These are phyloP conservation scores for Coregonus suidteri DNA, from an alignment of 2,797 vertebrate genomes.

Conservation along the genomic window DNA sequence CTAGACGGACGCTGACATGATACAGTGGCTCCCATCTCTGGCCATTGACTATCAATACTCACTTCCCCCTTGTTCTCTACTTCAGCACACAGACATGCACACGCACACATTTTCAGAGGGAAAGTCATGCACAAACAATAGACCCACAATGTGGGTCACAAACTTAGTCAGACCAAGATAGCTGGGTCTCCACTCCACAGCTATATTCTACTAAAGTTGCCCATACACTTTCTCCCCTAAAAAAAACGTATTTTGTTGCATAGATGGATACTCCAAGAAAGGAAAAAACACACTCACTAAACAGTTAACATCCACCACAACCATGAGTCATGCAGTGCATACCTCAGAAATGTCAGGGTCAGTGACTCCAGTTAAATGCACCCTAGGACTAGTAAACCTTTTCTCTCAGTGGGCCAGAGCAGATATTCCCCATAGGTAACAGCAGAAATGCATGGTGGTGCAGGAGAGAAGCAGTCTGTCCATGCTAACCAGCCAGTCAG, in stretches of 20 bases:
- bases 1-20: conserved; percentile 43
- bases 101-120: background rate
- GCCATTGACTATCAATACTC: conserved; percentile 44
- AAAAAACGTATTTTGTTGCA: background rate
- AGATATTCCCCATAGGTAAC: background rate
- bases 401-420: background rate
- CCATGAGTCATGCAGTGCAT: background rate
- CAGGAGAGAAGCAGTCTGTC: background rate
- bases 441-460: background rate
- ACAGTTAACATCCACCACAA: background rate
- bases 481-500: background rate
- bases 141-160: background rate
- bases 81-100: conserved; percentile 1
- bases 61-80: conserved; percentile 38
- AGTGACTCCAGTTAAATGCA: conserved; percentile 8
- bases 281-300: background rate
- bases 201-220: background rate
- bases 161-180: too few relatives aligned
- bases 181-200: too few relatives aligned
- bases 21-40: conserved; percentile 32
- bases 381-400: background rate
- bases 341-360: background rate
- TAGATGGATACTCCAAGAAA: background rate
- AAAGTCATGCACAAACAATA: background rate
- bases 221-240: too few relatives aligned